Percentiles rank a stretch among this genome's conserved stretches.
These are phyloP conservation scores for Herpetotheres cachinnans DNA, from an alignment of 2,113 vertebrate genomes.

Conservation along the genomic window DNA sequence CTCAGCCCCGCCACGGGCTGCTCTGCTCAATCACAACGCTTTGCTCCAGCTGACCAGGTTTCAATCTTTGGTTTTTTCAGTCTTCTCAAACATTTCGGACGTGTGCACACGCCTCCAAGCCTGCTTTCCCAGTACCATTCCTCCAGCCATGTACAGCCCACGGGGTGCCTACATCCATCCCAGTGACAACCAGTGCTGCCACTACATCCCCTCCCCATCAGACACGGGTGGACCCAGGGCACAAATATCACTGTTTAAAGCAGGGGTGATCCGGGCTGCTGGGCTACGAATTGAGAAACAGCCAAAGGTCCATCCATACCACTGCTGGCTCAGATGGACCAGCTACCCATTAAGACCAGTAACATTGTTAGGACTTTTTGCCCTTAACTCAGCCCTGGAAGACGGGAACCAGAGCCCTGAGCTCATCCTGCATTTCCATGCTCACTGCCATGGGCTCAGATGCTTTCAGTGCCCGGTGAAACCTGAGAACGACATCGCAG, in stretches of 20 bases:
- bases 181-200: not conserved
- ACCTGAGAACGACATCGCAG: not conserved
- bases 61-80: not conserved
- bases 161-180: not conserved
- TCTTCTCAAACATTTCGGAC: not conserved
- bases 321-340: not conserved
- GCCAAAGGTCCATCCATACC: not conserved
- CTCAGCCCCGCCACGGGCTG: not conserved
- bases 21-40: not conserved
- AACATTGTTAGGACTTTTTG: not conserved
- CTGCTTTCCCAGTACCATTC: not conserved
- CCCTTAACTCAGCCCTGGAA: not conserved
- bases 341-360: not conserved
- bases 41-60: not conserved
- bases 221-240: accelerated
- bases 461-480: not conserved
- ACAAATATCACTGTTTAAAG: not conserved
- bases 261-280: too few relatives aligned
- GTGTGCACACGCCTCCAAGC: too few relatives aligned
- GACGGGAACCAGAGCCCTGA: not conserved
- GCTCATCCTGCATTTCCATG: not conserved
- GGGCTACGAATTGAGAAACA: not conserved
- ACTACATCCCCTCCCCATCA: not conserved
- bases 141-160: not conserved
- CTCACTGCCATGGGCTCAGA: not conserved